These are phyloP conservation scores for Haemorhous mexicanus DNA, from an alignment of 2,113 vertebrate genomes.

Conservation along the genomic window DNA sequence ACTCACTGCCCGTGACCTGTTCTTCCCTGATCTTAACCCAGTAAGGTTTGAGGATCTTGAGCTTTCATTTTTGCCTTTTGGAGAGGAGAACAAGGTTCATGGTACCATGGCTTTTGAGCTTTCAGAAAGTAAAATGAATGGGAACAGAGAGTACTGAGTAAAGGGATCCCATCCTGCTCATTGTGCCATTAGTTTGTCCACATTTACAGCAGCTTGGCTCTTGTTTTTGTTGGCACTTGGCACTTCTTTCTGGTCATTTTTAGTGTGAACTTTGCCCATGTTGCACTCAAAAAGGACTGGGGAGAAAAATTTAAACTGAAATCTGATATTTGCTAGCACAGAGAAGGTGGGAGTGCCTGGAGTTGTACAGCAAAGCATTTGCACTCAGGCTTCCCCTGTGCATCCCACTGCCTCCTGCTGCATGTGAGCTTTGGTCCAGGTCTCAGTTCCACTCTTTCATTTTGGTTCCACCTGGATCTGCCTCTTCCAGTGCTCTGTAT, in stretches of 20 bases:
- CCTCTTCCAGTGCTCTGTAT: background rate
- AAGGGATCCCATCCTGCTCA: background rate
- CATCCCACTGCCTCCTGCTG: background rate
- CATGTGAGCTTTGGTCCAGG: background rate
- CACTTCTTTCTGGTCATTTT: background rate
- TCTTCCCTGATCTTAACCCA: background rate
- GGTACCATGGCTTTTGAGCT: background rate
- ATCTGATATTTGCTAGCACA: background rate
- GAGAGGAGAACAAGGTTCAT: background rate
- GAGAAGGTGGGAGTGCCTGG: background rate
- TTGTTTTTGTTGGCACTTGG: background rate
- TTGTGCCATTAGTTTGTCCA: background rate
- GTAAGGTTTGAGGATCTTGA: background rate
- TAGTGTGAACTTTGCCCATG: background rate
- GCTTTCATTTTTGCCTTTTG: background rate
- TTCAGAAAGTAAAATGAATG: background rate
- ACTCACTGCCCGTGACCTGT: accelerated
- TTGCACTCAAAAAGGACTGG: background rate
- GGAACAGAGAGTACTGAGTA: background rate
- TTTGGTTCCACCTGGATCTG: background rate
- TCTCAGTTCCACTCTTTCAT: background rate
- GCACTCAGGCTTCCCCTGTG: background rate
- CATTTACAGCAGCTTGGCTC: background rate
- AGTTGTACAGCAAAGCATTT: background rate
- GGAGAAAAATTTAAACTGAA: background rate